phyloP scores from a whole-genome alignment of 2,888 invertebrate genomes.

The Epirrhoe tristata region DNA sequence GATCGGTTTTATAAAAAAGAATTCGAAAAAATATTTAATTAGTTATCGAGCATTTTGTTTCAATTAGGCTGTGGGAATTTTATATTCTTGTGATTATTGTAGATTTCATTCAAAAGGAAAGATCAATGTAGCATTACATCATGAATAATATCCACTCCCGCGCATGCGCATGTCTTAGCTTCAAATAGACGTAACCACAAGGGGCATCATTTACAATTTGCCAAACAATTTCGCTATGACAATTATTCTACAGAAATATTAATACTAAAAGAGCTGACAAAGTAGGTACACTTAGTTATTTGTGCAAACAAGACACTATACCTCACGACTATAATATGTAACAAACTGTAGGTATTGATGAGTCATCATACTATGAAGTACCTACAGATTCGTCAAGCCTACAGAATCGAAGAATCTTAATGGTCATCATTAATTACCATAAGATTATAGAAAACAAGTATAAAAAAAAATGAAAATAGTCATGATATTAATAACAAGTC shows the following conservation, averaged over 20 bases:
- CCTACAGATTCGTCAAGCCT: no score
- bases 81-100: conserved; percentile 49
- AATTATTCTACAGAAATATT: conserved; percentile 5
- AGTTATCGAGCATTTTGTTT: conserved; percentile 42
- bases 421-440: not conserved
- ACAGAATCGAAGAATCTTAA: no score
- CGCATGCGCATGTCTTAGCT: conserved; percentile 49
- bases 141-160: conserved; percentile 55
- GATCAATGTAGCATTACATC: conserved; percentile 50
- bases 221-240: conserved; percentile 21
- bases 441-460: conserved; percentile 24
- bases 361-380: no score
- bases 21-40: conserved; percentile 49
- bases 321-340: conserved; percentile 22
- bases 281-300: conserved; percentile 21
- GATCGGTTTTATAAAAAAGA: conserved; percentile 72
- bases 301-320: conserved; percentile 29
- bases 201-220: conserved; percentile 52
- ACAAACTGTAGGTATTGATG: conserved; percentile 22
- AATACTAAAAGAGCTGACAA: conserved; percentile 21
- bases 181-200: conserved; percentile 56
- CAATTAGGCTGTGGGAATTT: conserved; percentile 50
- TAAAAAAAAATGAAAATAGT: conserved; percentile 34
- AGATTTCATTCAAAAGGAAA: conserved; percentile 40
- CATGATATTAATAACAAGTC: conserved; percentile 36